These are phyloP conservation scores for Diabrotica balteata DNA, from an alignment of 2,888 invertebrate species.

Conservation along the genomic window DNA sequence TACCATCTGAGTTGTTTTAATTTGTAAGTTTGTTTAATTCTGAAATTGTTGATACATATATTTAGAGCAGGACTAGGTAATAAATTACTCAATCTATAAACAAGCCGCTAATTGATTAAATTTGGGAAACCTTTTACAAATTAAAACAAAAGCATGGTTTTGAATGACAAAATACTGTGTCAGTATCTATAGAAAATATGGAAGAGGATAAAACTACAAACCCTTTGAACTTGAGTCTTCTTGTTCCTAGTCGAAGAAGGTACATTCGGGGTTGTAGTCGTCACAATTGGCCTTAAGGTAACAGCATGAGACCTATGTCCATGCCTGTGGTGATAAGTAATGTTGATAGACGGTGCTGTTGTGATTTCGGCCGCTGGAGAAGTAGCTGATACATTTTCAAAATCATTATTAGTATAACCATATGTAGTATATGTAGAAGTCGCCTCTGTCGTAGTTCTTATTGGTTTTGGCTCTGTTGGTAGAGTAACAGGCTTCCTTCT, in stretches of 20 bases:
- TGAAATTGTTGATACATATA: too few species aligned
- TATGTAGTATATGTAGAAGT: conserved; percentile 9
- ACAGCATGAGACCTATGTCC: conserved; percentile 47
- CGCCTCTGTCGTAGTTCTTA: conserved; percentile 15
- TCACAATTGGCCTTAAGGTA: conserved; percentile 29
- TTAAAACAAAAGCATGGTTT: conserved; percentile 1
- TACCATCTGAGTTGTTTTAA: too few species aligned
- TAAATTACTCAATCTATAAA: too few species aligned
- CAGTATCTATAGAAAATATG: too few species aligned
- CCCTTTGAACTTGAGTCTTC: conserved; percentile 19
- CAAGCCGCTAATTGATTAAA: too few species aligned
- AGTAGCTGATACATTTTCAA: conserved; percentile 2
- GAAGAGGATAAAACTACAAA: not conserved
- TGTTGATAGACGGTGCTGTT: conserved; percentile 32
- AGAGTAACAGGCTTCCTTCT: conserved; percentile 29
- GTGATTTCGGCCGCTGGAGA: conserved; percentile 34
- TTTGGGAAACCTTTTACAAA: not conserved
- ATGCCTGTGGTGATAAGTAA: conserved; percentile 52
- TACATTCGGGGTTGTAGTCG: conserved; percentile 22
- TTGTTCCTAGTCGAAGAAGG: conserved; percentile 14
- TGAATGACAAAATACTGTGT: too few species aligned
- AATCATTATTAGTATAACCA: conserved; percentile 5
- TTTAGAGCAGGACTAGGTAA: too few species aligned
- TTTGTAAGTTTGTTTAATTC: too few species aligned
- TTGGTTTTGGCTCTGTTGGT: conserved; percentile 3